Base-by-base conservation (phyloP, 2,797 vertebrate genomes). In the Sebastes alutus region DNA sequence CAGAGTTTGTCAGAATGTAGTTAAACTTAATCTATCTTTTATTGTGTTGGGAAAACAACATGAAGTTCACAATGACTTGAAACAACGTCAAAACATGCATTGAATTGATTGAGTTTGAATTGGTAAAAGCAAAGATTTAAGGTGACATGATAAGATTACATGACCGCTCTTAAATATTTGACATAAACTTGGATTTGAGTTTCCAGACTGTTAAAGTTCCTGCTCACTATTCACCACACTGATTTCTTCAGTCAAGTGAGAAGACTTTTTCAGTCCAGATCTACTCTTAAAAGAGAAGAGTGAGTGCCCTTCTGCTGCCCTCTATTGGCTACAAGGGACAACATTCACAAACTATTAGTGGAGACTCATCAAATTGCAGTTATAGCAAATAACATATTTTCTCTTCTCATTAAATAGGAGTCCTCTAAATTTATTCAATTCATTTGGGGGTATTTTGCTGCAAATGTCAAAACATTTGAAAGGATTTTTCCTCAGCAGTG, bases 231-330 rank as follows among this genome's bases (percentile, higher is more conserved):
- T 65, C 75, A 59, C 7, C 20, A 3, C 30, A 46, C 25, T 62
- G 61, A 58, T 49, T 56, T 66, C 30, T 22, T 27, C 23, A 25
- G 54, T 33, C 56, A 75, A 62, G 62, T 29, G 1, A 7, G 7
- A 32, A 29, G 22, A 25, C 2, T 38, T 38, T 10, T 8, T 78
- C 25, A 73, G 54, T 46, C 8, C n/a, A 54, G 27, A 52, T 63
- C 18, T 32, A 29, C 23, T 4, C 23, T 6, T 14, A 2, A 22
- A 3, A 62, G 16, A 38, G 61, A 4, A 59, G 14, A 49, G 58
- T 22, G 35, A 6, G 16, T 13, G 56, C 46, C 30, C 54, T n/a
- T 29, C 64, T 79, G 91, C 93, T 92, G 92, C 93, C 93, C 94
- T 91, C 94, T 94, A 30, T 86, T 87, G 94, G 91, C 33, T 18